These are phyloP conservation scores for Sceloporus undulatus DNA, from an alignment of 2,113 vertebrate species.

Conservation along the genomic window DNA sequence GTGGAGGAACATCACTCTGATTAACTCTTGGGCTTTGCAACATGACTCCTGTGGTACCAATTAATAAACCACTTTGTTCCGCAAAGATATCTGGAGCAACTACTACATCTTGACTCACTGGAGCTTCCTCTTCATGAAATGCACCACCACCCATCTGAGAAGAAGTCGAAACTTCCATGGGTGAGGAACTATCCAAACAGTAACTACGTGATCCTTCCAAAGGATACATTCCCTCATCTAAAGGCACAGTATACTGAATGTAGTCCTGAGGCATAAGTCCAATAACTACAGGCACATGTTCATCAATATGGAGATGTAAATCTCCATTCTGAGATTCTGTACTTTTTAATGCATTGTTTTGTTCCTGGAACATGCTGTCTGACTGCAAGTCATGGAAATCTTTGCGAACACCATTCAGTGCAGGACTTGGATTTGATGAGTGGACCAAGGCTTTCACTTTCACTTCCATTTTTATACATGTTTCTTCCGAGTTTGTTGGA, in stretches of 20 bases:
- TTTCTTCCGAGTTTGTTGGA: conserved; percentile 92
- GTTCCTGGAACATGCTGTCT: conserved; percentile 88
- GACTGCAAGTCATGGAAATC: conserved; percentile 92
- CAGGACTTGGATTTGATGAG: conserved; percentile 90
- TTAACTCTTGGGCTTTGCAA: conserved; percentile 86
- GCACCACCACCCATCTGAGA: conserved; percentile 81
- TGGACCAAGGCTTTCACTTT: conserved; percentile 97
- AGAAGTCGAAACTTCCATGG: conserved; percentile 92
- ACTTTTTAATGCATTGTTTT: conserved; percentile 83
- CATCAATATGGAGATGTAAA: conserved; percentile 92
- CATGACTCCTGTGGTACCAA: conserved; percentile 87
- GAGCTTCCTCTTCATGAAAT: conserved; percentile 85
- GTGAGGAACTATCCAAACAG: conserved; percentile 90
- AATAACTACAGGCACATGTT: conserved; percentile 96
- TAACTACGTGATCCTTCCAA: conserved; percentile 90
- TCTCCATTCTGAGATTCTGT: conserved; percentile 87
- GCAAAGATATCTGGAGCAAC: conserved; percentile 90
- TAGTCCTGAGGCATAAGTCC: conserved; percentile 98
- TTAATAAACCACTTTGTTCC: conserved; percentile 89
- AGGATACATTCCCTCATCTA: conserved; percentile 97
- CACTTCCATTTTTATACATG: conserved; percentile 96
- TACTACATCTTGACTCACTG: conserved; percentile 84
- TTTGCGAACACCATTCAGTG: conserved; percentile 91
- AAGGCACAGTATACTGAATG: conserved; percentile 99
- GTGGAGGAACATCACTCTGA: conserved; percentile 84